Evolutionary conservation across 1,140 invertebrate species (phyloP).

Genomic region (Camponotus pennsylvanicus): DNA sequence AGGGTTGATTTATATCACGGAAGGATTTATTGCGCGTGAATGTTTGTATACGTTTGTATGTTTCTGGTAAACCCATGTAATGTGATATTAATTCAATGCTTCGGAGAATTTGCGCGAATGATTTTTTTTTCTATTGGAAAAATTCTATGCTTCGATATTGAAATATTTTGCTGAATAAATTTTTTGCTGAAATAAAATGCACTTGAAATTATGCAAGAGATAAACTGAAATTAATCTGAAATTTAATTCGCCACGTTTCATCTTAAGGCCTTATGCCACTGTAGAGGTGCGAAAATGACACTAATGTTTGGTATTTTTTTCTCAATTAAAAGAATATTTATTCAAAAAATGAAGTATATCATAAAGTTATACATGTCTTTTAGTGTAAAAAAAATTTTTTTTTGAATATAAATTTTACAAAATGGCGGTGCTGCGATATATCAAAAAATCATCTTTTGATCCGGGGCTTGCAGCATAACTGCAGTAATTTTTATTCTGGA

Average conservation of each 20-base stretch:
- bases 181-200: not conserved
- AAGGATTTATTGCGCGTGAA: not conserved
- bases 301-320: no score
- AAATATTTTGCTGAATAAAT: not conserved
- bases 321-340: no score
- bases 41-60: not conserved
- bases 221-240: conserved; percentile 15
- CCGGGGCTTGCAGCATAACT: no score
- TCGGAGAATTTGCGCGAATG: not conserved
- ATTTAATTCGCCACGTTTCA: not conserved
- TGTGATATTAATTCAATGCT: not conserved
- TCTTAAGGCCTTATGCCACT: no score
- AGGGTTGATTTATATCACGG: not conserved
- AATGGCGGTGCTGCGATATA: no score
- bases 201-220: conserved; percentile 1
- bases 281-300: no score
- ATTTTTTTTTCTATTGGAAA: not conserved
- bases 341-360: no score
- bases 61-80: not conserved
- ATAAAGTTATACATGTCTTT: no score
- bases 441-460: no score
- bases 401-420: no score
- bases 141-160: not conserved
- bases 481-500: no score
- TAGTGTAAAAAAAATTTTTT: no score